Evolutionary conservation across 2,888 invertebrate genomes (phyloP), one percentile per base, ranked within the genome.

Genomic region (Palloptera scutellata): DNA sequence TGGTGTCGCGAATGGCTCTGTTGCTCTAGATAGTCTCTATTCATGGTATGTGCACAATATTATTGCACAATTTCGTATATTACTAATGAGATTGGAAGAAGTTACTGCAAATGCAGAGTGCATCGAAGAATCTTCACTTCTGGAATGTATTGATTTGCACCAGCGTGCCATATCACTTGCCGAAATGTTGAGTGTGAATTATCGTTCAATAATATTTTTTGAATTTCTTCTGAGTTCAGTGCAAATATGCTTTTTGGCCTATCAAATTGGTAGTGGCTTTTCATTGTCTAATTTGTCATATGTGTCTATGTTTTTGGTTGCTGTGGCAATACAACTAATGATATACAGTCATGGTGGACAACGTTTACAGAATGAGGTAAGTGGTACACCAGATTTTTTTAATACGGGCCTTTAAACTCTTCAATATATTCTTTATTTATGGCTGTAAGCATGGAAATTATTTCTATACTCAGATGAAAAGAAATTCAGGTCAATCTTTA

Each of bases 341-440:
- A 62, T 74, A 17, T 74, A 74, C 20, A 72, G 72, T 53, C 63
- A 64, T 40, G 71, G 72, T 30, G 74, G 72, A 8, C 74, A 74
- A 43, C 61, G 51, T 20, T 70, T 74, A 45, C 65, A 69, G 13
- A 67, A 74, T 63, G 62, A 70, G 69, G 74, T 72, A 8, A 41
- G 64, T 15, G n/a, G 6, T 2, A 30, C 9, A 52, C 30, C 12
- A 9, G 30, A 52, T 61, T 11, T 57, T 30, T 12, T 9, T 13
- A 30, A 10, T 43, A 40, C 5, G 17, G 15, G 12, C 10, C 42
- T 55, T 1, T 1, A 55, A 2, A 9, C 1, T 12, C n/a, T 8
- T 12, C 1, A 52, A 52, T 1, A 52, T 3, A 13, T 17, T 1
- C 9, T 12, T 52, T 52, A 12, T 52, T 13, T 13, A 13, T 12